These are phyloP conservation scores for Eufriesea mexicana DNA, from an alignment of 1,140 invertebrate genomes.

Conservation along the genomic window DNA sequence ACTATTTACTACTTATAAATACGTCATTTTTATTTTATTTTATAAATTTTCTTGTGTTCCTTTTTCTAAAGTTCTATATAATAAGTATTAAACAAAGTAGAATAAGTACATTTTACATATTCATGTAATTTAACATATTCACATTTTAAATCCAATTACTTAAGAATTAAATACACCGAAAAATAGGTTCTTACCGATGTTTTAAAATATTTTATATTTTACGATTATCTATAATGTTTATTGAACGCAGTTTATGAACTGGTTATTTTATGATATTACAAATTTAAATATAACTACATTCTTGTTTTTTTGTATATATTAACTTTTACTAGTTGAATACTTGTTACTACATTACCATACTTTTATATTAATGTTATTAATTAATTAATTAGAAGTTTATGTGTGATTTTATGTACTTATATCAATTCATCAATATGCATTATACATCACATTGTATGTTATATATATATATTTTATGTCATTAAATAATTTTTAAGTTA, in stretches of 20 bases:
- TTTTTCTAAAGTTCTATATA: neutral
- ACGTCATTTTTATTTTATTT: constrained; percentile 4
- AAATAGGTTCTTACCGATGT: neutral
- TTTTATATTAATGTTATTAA: constrained; percentile 33
- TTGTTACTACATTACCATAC: constrained; percentile 3
- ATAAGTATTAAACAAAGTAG: neutral
- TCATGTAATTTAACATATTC: neutral
- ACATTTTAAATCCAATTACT: neutral
- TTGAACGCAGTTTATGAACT: neutral
- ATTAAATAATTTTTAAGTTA: neutral
- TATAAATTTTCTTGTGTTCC: neutral
- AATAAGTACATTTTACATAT: neutral
- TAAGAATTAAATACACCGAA: neutral
- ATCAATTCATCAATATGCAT: neutral
- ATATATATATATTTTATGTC: neutral
- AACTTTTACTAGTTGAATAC: neutral
- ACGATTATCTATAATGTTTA: neutral
- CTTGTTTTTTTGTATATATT: neutral
- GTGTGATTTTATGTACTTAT: constrained; percentile 12
- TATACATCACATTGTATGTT: neutral
- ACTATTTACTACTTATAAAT: constrained; percentile 3
- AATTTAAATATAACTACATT: neutral
- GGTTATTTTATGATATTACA: constrained; percentile 6
- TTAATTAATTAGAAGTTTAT: neutral
- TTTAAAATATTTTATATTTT: neutral